These are phyloP conservation scores for Odontesthes bonariensis DNA, from an alignment of 2,113 vertebrate genomes.

Conservation along the genomic window DNA sequence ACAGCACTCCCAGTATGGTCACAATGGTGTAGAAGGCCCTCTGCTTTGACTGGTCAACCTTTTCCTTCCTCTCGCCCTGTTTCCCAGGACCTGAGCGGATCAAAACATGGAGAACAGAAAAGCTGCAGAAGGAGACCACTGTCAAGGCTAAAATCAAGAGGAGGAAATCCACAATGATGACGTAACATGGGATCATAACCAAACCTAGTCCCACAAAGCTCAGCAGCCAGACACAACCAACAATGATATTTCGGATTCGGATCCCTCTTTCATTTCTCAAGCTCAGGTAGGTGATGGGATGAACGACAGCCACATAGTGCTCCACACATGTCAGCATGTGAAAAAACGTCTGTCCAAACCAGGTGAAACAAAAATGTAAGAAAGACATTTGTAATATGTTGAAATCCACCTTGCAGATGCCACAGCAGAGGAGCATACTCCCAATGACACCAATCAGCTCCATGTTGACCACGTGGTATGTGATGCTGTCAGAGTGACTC, in stretches of 20 bases:
- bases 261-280: neutral
- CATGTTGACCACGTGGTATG: constrained; percentile 4
- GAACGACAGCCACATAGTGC: constrained; percentile 30
- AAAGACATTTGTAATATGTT: rapidly evolving
- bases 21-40: constrained; percentile 22
- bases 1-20: constrained; percentile 6
- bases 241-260: constrained; percentile 9
- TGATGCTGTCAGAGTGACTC: constrained; percentile 27
- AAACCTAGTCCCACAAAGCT: neutral
- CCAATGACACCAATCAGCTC: neutral
- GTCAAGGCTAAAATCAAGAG: neutral
- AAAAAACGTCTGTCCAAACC: neutral
- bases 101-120: constrained; percentile 30
- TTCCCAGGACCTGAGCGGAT: neutral
- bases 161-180: neutral
- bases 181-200: too few relatives aligned
- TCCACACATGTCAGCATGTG: constrained; percentile 35
- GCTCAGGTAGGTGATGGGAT: constrained; percentile 31
- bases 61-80: neutral
- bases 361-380: neutral
- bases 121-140: constrained; percentile 16
- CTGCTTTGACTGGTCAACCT: constrained; percentile 7
- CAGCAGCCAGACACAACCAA: constrained; percentile 16
- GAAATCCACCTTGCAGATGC: neutral
- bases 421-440: rapidly evolving